A percentile compares a stretch with the other conserved stretches of the same genome.
phyloP scores from a whole-genome alignment of 2,113 vertebrate species.

The Heteronetta atricapilla region DNA sequence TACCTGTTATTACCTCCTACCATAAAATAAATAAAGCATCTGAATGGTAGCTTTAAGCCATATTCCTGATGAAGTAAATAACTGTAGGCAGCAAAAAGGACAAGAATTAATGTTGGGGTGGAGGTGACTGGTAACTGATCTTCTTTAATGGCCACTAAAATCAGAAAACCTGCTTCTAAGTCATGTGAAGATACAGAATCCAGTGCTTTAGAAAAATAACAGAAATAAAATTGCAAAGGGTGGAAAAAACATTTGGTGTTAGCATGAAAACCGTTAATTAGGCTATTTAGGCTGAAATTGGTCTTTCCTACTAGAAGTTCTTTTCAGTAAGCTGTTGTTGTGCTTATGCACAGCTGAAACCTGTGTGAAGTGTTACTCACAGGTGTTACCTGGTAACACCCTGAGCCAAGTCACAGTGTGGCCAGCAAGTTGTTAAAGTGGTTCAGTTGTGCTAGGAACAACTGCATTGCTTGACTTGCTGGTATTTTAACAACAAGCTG shows the following conservation, averaged over 20 bases:
- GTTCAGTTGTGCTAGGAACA: background rate
- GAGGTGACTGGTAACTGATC: background rate
- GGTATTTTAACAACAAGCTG: background rate
- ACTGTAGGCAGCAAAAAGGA: background rate
- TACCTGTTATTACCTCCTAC: fast-evolving
- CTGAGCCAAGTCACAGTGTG: background rate
- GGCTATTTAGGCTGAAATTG: background rate
- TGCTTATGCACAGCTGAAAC: background rate
- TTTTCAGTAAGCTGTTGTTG: background rate
- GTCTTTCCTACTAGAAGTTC: background rate
- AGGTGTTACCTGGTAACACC: background rate
- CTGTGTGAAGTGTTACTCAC: background rate
- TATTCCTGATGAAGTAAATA: background rate
- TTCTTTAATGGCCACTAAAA: background rate
- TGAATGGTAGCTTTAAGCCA: background rate
- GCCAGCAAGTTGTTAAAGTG: background rate
- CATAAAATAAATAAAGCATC: background rate
- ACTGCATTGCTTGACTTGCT: background rate
- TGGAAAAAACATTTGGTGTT: background rate
- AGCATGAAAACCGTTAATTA: background rate
- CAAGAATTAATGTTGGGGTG: background rate
- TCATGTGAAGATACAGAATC: background rate
- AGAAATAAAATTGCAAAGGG: background rate
- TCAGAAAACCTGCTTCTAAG: background rate
- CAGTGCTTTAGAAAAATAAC: background rate